Base-by-base conservation (phyloP, 2,113 vertebrate species). In the Vanacampus margaritifer region DNA sequence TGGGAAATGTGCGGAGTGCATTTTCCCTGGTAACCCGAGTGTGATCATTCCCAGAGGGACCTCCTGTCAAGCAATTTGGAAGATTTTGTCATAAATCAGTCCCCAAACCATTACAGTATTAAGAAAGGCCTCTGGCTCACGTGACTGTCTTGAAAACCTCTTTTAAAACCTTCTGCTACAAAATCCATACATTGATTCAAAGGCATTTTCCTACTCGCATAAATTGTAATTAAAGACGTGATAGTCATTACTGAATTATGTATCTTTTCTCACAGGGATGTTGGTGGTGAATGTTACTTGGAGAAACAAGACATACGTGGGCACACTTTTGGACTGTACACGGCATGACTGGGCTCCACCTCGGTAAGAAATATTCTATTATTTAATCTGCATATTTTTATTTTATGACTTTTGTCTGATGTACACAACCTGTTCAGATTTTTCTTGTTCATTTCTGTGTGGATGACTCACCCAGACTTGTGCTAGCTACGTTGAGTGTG, bases 241-340 rank as follows among this genome's bases (percentile, higher is more conserved):
- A 26, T 62, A 41, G 16, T 62, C 1, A 13, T 63, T 45, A 35
- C 37, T 65, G 11, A 58, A 19, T 5, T 24, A 9, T 35, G 1
- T 36, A 8, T 36, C 9, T 21, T 41, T 66, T 82, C 43, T 78
- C 16, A 14, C 85, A 99, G 97, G 97, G 45, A 98, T 99, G 96
- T 87, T 99, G 90, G 97, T 99, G 82, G 97, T 99, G 26, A 99
- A 99, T 0, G 97, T 99, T 67, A 99, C 97, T 0, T 99, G 97
- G 97, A 94, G 97, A 85, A 99, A 99, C 90, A 99, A 99, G 92
- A 98, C 97, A 0, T 99, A 99, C 0, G 97, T 99, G 57, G 97
- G 97, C 54, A 99, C 97, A 0, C 89, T 99, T 76, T 89, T 99
- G 54, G 97, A 99, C 89, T 99, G 97, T 71, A 98, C 97, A 0